Base-by-base conservation (phyloP, 2,113 vertebrate genomes). In the Chrysemys picta region DNA sequence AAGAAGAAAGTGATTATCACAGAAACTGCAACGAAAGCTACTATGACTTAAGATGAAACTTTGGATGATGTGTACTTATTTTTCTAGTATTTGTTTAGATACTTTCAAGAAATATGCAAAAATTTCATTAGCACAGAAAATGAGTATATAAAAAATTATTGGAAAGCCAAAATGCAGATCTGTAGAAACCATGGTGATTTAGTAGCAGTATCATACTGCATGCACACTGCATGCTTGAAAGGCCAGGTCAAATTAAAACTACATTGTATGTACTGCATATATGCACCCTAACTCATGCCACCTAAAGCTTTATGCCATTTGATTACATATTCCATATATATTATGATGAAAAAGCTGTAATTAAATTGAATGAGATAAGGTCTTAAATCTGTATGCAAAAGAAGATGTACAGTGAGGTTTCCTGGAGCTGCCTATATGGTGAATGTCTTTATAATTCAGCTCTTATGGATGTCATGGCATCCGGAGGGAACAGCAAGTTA, bases 11-110 rank as follows among this genome's bases (percentile, higher is more conserved):
- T 5, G 38, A 69, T 59, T 2, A 75, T 72, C 82, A 85, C 35
- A 88, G 83, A 95, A 35, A 96, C 90, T 89, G 79, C 38, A 53
- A 90, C 72, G 38, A 94, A 96, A 96, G 76, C 85, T 92, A 80
- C 59, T 96, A 29, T 97, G 89, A 95, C 38, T 45, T 87, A 89
- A 81, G 31, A 13, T 38, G 79, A 5, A 81, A 52, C 47, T 62
- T 25, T 62, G 59, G 52, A 16, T 94, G 89, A 69, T 27, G 86
- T 53, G 87, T 21, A 8, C 11, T 29, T 45, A 54, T 16, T 57
- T 54, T 72, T 17, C 42, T 14, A 42, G 8, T 3, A 12, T 17
- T 83, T 76, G 25, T 79, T 52, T 81, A 22, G 25, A 17, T 45
- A 17, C 62, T 83, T 72, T 42, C 12, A 53, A 88, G 19, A 42